Conservation (phyloP, 2,797 vertebrate genomes). For the Lutjanus argentimaculatus region DNA sequence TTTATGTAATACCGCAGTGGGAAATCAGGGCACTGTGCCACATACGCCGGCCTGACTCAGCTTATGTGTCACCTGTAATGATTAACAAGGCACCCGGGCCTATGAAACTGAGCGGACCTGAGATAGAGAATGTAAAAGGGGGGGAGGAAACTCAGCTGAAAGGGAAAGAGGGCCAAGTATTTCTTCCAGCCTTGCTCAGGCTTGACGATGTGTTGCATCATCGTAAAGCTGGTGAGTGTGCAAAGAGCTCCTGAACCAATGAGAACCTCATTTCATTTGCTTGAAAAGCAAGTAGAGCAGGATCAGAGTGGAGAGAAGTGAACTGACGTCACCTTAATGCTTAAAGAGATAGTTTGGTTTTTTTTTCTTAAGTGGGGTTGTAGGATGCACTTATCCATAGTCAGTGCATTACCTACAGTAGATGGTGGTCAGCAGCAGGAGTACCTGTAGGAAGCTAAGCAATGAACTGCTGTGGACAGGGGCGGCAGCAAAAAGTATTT, state of each 20-base stretch:
- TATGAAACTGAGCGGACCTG: slow-evolving; percentile 17
- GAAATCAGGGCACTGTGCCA: slow-evolving; percentile 79
- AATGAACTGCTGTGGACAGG: no score
- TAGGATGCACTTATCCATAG: no score
- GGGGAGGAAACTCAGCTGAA: slow-evolving; percentile 20
- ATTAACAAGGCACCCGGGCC: slow-evolving; percentile 25
- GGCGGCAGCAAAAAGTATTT: no score
- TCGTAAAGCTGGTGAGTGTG: slow-evolving; percentile 34
- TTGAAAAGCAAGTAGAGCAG: slow-evolving; percentile 2
- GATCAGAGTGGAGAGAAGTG: slow-evolving; percentile 10
- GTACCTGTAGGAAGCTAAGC: no score
- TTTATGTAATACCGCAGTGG: slow-evolving; percentile 57
- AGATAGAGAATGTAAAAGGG: background rate
- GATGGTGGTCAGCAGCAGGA: no score
- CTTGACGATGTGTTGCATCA: slow-evolving; percentile 66
- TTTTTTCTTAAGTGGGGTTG: no score
- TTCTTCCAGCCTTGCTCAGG: slow-evolving; percentile 63
- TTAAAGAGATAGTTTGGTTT: background rate
- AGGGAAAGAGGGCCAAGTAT: slow-evolving; percentile 39
- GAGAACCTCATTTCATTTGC: slow-evolving; percentile 22
- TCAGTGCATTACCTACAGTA: no score
- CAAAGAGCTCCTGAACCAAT: slow-evolving; percentile 36
- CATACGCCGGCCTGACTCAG: slow-evolving; percentile 62
- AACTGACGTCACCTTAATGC: slow-evolving; percentile 11
- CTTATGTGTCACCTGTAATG: slow-evolving; percentile 60